These are phyloP conservation scores for Ciona savignyi DNA, from an alignment of 23 tunicate species.

Conservation along the genomic window DNA sequence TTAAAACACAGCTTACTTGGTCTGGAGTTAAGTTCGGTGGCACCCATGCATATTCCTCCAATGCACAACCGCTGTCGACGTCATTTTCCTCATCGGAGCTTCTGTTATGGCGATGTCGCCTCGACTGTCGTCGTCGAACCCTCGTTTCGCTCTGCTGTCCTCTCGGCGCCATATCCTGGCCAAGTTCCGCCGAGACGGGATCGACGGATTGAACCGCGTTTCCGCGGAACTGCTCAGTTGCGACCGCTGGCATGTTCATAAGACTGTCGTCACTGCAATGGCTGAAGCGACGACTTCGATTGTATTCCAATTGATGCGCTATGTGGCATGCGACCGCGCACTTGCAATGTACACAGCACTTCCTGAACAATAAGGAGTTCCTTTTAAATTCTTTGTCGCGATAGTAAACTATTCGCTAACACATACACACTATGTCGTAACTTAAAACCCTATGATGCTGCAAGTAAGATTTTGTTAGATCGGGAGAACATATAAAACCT, in stretches of 20 bases:
- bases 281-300: constrained; percentile 6
- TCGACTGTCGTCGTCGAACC: no score
- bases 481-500: neutral
- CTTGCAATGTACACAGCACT: constrained; percentile 84
- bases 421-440: no score
- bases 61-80: constrained; percentile 85
- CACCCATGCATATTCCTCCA: constrained; percentile 98
- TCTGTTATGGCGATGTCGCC: constrained; percentile 32
- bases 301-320: constrained; percentile 23
- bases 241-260: constrained; percentile 9
- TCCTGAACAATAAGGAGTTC: constrained; percentile 38
- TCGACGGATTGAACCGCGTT: neutral
- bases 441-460: neutral
- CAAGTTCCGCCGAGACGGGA: neutral
- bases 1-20: constrained; percentile 42
- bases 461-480: neutral
- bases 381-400: no score
- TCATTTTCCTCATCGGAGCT: constrained; percentile 29
- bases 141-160: neutral
- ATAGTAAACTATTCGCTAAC: no score
- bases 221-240: neutral
- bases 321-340: constrained; percentile 50
- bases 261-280: constrained; percentile 9
- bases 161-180: constrained; percentile 1
- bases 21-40: constrained; percentile 84